Base-by-base conservation (phyloP, 2,888 invertebrate species). In the Trissolcus japonicus region DNA sequence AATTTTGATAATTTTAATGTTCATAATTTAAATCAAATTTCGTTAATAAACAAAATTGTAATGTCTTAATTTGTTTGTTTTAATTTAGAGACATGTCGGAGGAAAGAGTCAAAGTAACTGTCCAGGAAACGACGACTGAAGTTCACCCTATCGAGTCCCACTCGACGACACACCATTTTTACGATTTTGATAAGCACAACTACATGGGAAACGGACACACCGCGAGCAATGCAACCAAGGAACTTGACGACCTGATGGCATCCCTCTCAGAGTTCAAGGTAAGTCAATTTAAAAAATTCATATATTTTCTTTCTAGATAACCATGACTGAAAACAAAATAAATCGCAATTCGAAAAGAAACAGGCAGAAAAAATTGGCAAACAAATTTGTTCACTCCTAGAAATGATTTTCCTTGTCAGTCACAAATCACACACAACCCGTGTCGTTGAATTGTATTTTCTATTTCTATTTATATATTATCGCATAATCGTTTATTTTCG, bases 241-340 rank as follows among this genome's bases (percentile, higher is more conserved):
- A 98, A 89, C 91, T 98, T 76, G 98, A 98, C 86, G 98, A 98
- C 86, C 92, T 98, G 77, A 98, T 98, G 98, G 96, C 96, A 1
- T 96, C 97, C 6, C 91, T 98, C 11, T 97, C 97, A 0, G 97
- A 97, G 88, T 96, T 98, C 88, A 98, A 98, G 95, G 98, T 96
- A 76, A 67, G 76, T 72, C 21, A n/a, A 14, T 11, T 14, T 1
- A 46, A 16, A 6, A 46, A 6, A n/a, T n/a, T n/a, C n/a, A n/a
- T 2, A 43, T 0, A n/a, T 14, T 1, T 43, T 43, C 13, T 3
- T 43, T 4, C 13, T 43, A n/a, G 13, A n/a, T n/a, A n/a, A n/a
- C n/a, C n/a, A n/a, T 43, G 4, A 46, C 16, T 6, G 7, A 1
- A 16, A 16, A 14, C 4, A 46, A 46, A 43, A 41, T 43, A 46